These are phyloP conservation scores for Apis cerana DNA, from an alignment of 1,140 invertebrate species.

Conservation along the genomic window DNA sequence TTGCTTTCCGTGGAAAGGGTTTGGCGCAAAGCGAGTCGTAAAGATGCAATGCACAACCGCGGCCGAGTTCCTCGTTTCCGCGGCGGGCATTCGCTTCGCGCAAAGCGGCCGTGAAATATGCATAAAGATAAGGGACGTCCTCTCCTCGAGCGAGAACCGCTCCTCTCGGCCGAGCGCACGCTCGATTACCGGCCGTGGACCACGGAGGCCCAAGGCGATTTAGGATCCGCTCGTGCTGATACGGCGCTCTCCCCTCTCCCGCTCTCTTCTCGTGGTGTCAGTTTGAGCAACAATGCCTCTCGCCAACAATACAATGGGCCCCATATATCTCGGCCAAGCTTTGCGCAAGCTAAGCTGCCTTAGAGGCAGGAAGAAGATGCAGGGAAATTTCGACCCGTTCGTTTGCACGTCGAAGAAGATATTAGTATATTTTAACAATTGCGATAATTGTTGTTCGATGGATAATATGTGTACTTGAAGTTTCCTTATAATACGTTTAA, in stretches of 20 bases:
- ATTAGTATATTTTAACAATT: no score
- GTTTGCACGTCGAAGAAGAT: no score
- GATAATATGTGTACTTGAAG: no score
- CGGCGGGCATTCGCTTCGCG: slow-evolving; percentile 24
- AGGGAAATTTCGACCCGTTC: not conserved
- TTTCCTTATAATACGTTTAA: no score
- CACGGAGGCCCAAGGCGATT: slow-evolving; percentile 50
- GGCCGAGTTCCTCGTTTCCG: slow-evolving; percentile 33
- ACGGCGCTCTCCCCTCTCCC: slow-evolving; percentile 4
- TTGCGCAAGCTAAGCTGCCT: not conserved
- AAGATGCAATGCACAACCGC: slow-evolving; percentile 34
- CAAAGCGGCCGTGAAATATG: slow-evolving; percentile 53
- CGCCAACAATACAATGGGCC: slow-evolving; percentile 14
- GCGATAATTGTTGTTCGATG: no score
- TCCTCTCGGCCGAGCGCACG: slow-evolving; percentile 45
- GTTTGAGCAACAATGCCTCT: slow-evolving; percentile 32
- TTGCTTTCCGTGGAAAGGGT: slow-evolving; percentile 18
- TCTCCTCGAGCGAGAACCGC: slow-evolving; percentile 42
- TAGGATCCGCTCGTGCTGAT: slow-evolving; percentile 46
- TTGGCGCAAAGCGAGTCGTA: slow-evolving; percentile 11
- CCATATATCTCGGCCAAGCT: not conserved
- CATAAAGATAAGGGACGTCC: slow-evolving; percentile 63
- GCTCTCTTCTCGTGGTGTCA: slow-evolving; percentile 15
- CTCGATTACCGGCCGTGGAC: slow-evolving; percentile 43
- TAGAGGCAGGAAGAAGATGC: not conserved